A percentile compares a stretch with the other conserved stretches of the same genome.
These are phyloP conservation scores for Eupithecia tripunctaria DNA, from an alignment of 2,888 invertebrate genomes.

Conservation along the genomic window DNA sequence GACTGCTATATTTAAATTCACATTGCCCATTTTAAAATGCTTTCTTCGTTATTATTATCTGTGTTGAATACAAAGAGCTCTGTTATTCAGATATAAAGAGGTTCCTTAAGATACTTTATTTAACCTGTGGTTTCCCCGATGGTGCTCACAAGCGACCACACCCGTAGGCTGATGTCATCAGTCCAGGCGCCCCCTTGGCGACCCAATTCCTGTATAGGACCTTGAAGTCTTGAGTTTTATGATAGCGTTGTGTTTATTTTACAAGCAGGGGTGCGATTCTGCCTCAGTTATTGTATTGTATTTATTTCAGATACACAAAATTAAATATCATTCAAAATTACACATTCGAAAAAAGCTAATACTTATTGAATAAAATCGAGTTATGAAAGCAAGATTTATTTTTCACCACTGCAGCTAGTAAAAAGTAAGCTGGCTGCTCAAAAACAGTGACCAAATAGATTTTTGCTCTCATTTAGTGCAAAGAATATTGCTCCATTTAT, in stretches of 20 bases:
- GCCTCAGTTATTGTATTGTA: too few relatives aligned
- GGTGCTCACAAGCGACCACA: background rate
- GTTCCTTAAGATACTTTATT: background rate
- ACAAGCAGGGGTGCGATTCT: background rate
- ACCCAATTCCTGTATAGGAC: background rate
- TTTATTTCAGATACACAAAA: too few relatives aligned
- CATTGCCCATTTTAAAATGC: background rate
- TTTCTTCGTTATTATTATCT: background rate
- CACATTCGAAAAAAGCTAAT: too few relatives aligned
- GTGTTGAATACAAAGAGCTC: background rate
- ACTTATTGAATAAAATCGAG: too few relatives aligned
- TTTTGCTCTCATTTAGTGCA: background rate
- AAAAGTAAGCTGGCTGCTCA: background rate
- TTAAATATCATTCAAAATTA: too few relatives aligned
- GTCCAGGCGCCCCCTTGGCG: background rate
- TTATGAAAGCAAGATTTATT: background rate
- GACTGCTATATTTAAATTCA: background rate
- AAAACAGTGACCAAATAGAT: background rate
- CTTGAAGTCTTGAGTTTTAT: background rate
- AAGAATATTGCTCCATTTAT: background rate
- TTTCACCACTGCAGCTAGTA: background rate
- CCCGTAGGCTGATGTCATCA: slow-evolving; percentile 5
- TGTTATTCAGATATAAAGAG: background rate
- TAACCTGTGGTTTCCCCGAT: background rate
- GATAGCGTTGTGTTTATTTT: slow-evolving; percentile 1